Conservation (phyloP, 2,113 vertebrate species). For the Phalacrocorax pelagicus region DNA sequence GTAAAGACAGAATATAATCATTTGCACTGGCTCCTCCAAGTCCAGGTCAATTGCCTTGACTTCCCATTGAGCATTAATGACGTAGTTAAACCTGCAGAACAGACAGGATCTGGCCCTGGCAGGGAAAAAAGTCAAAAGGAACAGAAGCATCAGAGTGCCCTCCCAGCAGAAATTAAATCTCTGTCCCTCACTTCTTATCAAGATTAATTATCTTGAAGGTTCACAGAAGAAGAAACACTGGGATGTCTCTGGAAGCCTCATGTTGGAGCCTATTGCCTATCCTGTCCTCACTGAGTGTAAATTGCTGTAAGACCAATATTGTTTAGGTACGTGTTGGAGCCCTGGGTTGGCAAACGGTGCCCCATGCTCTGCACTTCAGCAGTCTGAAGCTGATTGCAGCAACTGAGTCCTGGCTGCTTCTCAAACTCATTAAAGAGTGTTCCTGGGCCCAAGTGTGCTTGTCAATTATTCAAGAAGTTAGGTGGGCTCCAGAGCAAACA, state of each 20-base stretch:
- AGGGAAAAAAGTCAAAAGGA: background rate
- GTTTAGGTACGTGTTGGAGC: background rate
- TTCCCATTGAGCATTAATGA: background rate
- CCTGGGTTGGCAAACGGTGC: background rate
- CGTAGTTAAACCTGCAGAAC: background rate
- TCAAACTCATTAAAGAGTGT: background rate
- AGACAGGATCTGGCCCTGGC: background rate
- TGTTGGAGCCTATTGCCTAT: background rate
- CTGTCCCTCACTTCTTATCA: background rate
- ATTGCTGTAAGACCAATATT: background rate
- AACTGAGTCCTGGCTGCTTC: slow-evolving; percentile 1
- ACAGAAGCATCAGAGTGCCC: background rate
- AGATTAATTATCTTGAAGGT: background rate
- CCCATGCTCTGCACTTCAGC: background rate
- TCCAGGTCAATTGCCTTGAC: no score
- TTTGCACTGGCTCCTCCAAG: background rate
- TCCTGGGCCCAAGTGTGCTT: background rate
- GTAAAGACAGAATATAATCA: background rate
- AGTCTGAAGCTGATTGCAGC: slow-evolving; percentile 15
- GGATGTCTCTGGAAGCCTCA: background rate
- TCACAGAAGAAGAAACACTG: background rate
- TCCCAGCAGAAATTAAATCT: background rate
- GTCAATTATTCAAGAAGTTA: slow-evolving; percentile 1
- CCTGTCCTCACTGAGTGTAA: background rate
- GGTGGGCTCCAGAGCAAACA: background rate